Percentiles rank a stretch among this genome's conserved stretches.
Evolutionary conservation across 1,140 invertebrate genomes (phyloP).

Genomic region (Temnothorax curvispinosus): DNA sequence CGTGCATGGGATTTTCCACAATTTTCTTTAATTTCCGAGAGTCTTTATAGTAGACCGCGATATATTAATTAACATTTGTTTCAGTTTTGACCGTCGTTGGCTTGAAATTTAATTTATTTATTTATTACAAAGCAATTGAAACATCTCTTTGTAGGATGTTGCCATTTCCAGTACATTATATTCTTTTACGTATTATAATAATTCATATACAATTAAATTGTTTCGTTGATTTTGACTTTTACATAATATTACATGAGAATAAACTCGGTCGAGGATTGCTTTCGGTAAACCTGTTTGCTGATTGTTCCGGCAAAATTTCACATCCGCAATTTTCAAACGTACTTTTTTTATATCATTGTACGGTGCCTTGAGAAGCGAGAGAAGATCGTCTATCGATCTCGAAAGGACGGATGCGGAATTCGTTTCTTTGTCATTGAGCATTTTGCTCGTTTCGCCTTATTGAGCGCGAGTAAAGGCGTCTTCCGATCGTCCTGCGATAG

Average conservation of each 20-base stretch:
- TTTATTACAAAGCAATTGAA: neutral
- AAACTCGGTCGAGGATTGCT: neutral
- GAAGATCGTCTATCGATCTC: neutral
- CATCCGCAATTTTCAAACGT: neutral
- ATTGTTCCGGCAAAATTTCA: neutral
- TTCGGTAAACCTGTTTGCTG: neutral
- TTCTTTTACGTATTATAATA: neutral
- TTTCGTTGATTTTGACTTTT: neutral
- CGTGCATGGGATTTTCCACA: neutral
- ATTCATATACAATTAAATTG: neutral
- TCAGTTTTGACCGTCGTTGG: neutral
- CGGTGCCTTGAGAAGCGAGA: neutral
- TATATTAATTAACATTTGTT: constrained; percentile 27
- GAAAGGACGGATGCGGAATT: constrained; percentile 18
- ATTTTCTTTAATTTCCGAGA: constrained; percentile 19
- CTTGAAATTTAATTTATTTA: constrained; percentile 17
- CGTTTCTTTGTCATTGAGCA: constrained; percentile 42
- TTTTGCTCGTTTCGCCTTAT: constrained; percentile 40
- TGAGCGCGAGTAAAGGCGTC: constrained; percentile 30
- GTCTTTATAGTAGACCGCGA: neutral
- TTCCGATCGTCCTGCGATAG: constrained; percentile 21
- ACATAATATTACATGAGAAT: neutral
- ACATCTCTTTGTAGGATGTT: neutral
- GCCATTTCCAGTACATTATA: neutral
- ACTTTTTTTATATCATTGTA: constrained; percentile 1